Percentiles rank a stretch among this genome's conserved stretches.
Evolutionary conservation across 1,140 invertebrate genomes (phyloP).

Genomic region (Drosophila miranda): DNA sequence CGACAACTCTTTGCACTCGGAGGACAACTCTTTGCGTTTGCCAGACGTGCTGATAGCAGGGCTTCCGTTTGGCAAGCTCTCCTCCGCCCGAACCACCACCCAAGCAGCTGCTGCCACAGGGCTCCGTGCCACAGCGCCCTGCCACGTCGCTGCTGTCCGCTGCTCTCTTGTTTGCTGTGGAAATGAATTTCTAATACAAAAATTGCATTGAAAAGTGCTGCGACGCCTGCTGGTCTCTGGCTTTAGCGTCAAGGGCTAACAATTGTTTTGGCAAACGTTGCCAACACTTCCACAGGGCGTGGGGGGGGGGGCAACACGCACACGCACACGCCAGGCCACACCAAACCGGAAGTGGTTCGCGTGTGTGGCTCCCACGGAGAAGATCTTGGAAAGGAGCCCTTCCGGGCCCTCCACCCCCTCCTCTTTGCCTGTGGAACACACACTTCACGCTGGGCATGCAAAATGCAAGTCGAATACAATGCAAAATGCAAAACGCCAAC

Average conservation of each 20-base stretch:
- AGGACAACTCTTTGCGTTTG: constrained; percentile 37
- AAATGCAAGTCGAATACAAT: constrained; percentile 80
- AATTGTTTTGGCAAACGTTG: constrained; percentile 73
- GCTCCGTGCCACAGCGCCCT: not conserved
- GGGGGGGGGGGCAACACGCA: constrained; percentile 17
- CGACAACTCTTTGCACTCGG: constrained; percentile 35
- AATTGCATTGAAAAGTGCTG: constrained; percentile 71
- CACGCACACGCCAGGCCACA: constrained; percentile 16
- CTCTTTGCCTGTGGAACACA: too few relatives aligned
- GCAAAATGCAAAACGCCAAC: constrained; percentile 72
- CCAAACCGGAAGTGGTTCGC: constrained; percentile 64
- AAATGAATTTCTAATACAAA: constrained; percentile 81
- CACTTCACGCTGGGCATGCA: constrained; percentile 56
- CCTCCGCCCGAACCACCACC: constrained; percentile 11
- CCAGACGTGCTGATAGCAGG: constrained; percentile 61
- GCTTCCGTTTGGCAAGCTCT: constrained; percentile 50
- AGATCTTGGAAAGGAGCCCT: constrained; percentile 23
- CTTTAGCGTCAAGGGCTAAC: constrained; percentile 53
- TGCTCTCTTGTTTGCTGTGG: constrained; percentile 42
- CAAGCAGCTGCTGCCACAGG: constrained; percentile 46
- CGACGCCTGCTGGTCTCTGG: constrained; percentile 36
- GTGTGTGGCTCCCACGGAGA: constrained; percentile 43
- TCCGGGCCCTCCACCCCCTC: not conserved
- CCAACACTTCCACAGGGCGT: constrained; percentile 45
- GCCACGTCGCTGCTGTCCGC: not conserved